Percentiles rank a stretch among this genome's conserved stretches.
These are phyloP conservation scores for Conus betulinus DNA, from an alignment of 1,140 invertebrate species.

Conservation along the genomic window DNA sequence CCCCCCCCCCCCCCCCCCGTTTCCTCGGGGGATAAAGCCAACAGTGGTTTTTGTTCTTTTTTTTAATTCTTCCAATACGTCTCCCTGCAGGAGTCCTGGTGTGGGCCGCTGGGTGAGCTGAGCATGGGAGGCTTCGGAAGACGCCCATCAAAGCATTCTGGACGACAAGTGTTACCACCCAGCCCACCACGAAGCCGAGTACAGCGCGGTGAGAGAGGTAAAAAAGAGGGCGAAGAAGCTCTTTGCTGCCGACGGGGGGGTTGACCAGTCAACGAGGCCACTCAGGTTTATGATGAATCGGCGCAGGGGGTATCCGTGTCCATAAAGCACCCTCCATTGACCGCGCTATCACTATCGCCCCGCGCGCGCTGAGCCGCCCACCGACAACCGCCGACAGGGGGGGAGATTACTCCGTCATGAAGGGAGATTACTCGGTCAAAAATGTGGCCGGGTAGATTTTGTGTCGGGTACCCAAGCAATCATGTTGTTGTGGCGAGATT, in stretches of 20 bases:
- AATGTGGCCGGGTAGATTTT: conserved; percentile 3
- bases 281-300: background rate
- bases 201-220: no score
- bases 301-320: conserved; percentile 3
- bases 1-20: no score
- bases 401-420: conserved; percentile 7
- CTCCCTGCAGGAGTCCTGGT: background rate
- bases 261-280: background rate
- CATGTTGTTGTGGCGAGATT: background rate
- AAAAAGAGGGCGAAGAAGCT: no score
- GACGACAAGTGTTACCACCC: no score
- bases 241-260: no score
- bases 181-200: no score
- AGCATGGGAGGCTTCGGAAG: background rate
- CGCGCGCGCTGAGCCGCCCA: background rate
- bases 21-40: background rate
- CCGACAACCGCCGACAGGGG: background rate
- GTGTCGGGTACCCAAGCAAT: conserved; percentile 4
- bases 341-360: conserved; percentile 1
- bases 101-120: background rate
- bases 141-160: no score
- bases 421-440: background rate
- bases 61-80: background rate
- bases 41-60: background rate
- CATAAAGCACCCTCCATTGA: conserved; percentile 2